These are phyloP conservation scores for Murina feae DNA, from an alignment of 2,113 vertebrate species.

Conservation along the genomic window DNA sequence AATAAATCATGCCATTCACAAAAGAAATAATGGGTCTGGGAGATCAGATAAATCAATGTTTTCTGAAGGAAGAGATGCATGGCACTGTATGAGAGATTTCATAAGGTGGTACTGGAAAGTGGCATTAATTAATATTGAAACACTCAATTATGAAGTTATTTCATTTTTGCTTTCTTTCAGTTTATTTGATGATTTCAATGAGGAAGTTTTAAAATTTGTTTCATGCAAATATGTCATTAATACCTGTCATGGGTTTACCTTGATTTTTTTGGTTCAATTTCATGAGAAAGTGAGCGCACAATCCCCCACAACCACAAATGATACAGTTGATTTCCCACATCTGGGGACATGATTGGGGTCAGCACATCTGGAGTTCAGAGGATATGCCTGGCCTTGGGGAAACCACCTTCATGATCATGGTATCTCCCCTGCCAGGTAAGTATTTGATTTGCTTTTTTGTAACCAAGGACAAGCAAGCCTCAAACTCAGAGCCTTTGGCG, in stretches of 20 bases:
- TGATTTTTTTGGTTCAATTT: neutral
- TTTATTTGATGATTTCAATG: neutral
- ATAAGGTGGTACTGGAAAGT: neutral
- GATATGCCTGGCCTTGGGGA: neutral
- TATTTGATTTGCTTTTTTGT: neutral
- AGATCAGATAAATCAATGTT: neutral
- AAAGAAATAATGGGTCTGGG: neutral
- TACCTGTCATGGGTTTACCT: neutral
- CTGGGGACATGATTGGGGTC: neutral
- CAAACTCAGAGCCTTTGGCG: neutral
- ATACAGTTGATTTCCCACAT: neutral
- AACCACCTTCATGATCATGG: neutral
- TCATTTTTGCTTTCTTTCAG: neutral
- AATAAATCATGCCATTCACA: neutral
- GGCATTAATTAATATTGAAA: slow-evolving; percentile 13
- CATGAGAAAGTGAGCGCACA: neutral
- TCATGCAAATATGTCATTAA: neutral
- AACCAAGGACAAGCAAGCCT: neutral
- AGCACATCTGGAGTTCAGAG: neutral
- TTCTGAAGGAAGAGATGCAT: neutral
- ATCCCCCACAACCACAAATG: neutral
- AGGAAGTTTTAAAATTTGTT: neutral
- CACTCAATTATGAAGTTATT: neutral
- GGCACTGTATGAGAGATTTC: neutral
- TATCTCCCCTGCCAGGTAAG: neutral